These are phyloP conservation scores for Drosophila niveifrons DNA, from an alignment of 2,888 invertebrate species.

Conservation along the genomic window DNA sequence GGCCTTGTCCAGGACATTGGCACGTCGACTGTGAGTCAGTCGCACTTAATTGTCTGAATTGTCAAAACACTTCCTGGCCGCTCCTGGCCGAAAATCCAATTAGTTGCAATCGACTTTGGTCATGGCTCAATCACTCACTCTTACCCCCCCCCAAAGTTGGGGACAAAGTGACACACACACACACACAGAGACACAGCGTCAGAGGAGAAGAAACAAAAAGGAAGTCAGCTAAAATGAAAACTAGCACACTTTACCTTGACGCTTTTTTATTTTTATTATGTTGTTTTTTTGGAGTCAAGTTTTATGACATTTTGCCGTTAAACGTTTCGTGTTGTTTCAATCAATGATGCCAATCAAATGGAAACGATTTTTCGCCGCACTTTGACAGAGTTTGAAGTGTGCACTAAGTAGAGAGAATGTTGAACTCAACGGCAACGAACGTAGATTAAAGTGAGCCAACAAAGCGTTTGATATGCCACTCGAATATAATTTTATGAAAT, in stretches of 20 bases:
- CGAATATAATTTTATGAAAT: constrained; percentile 21
- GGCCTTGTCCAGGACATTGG: constrained; percentile 78
- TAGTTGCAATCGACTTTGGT: constrained; percentile 62
- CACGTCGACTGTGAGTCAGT: constrained; percentile 59
- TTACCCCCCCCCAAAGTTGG: constrained; percentile 58
- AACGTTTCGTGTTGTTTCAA: constrained; percentile 81
- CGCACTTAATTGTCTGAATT: constrained; percentile 76
- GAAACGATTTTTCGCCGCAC: constrained; percentile 67
- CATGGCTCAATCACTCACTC: constrained; percentile 69
- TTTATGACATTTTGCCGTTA: constrained; percentile 67
- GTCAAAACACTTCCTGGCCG: constrained; percentile 75
- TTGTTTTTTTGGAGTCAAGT: constrained; percentile 53
- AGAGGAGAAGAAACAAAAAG: neutral
- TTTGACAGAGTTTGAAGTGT: constrained; percentile 50
- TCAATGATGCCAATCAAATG: constrained; percentile 83
- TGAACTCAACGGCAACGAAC: constrained; percentile 7
- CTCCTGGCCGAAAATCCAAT: constrained; percentile 69
- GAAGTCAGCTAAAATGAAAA: constrained; percentile 59
- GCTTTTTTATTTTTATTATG: constrained; percentile 24
- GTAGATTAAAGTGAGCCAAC: constrained; percentile 12
- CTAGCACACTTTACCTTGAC: constrained; percentile 57
- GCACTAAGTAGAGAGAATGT: constrained; percentile 7
- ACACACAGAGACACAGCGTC: constrained; percentile 2
- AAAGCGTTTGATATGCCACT: constrained; percentile 10
- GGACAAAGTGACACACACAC: constrained; percentile 15